Evolutionary conservation across 2,888 invertebrate species (phyloP).

Genomic region (Halocaridina rubra): DNA sequence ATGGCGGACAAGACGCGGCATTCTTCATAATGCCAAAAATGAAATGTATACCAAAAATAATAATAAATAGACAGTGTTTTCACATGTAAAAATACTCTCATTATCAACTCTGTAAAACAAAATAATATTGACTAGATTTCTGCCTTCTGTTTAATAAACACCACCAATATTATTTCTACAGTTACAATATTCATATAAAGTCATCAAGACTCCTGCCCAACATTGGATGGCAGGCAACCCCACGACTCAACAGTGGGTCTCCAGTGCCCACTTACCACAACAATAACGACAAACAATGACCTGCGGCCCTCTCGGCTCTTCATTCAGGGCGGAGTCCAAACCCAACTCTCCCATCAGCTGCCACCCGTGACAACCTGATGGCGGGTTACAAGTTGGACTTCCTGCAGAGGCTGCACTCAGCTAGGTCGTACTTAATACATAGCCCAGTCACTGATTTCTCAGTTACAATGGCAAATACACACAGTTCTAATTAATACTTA

Average conservation of each 20-base stretch:
- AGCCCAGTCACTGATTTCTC: neutral
- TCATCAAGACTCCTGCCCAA: slow-evolving; percentile 39
- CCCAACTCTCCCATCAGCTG: neutral
- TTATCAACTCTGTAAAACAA: slow-evolving; percentile 54
- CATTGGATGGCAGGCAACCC: slow-evolving; percentile 38
- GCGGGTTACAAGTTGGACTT: neutral
- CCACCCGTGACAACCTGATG: slow-evolving; percentile 4
- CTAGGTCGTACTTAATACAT: slow-evolving; percentile 17
- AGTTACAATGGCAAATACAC: neutral
- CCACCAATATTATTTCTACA: slow-evolving; percentile 52
- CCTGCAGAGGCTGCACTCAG: slow-evolving; percentile 20
- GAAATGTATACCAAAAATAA: slow-evolving; percentile 37
- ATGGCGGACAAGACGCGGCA: neutral
- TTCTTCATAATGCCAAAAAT: slow-evolving; percentile 5
- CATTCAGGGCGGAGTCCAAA: neutral
- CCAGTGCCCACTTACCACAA: slow-evolving; percentile 22
- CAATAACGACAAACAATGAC: slow-evolving; percentile 39
- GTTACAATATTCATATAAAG: slow-evolving; percentile 47
- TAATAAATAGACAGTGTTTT: slow-evolving; percentile 53
- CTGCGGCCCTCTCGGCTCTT: slow-evolving; percentile 39
- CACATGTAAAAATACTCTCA: slow-evolving; percentile 52
- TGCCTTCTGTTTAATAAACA: slow-evolving; percentile 53
- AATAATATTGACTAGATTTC: slow-evolving; percentile 54
- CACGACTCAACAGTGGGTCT: slow-evolving; percentile 29
- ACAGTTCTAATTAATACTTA: slow-evolving; percentile 3